Evolutionary conservation across 1,140 invertebrate genomes (phyloP).

Genomic region (Octopus sinensis): DNA sequence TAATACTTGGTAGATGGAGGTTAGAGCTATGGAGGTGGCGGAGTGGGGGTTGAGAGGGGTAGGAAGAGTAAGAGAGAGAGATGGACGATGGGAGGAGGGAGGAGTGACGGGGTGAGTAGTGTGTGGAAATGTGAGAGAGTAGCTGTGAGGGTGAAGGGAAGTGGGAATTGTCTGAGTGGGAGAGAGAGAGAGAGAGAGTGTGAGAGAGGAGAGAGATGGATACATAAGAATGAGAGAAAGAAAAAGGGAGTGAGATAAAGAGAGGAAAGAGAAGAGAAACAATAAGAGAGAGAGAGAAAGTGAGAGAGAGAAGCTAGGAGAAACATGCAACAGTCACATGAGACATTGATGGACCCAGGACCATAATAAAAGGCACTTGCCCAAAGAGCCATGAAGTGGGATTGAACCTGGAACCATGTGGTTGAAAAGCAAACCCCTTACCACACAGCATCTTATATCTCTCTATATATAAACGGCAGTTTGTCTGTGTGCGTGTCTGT

Average conservation of each 20-base stretch:
- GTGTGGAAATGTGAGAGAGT: not conserved
- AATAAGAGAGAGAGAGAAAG: too few relatives aligned
- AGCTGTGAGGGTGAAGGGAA: not conserved
- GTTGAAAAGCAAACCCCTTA: too few relatives aligned
- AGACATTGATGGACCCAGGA: too few relatives aligned
- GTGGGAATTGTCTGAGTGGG: not conserved
- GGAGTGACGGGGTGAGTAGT: not conserved
- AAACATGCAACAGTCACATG: too few relatives aligned
- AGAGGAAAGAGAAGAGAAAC: not conserved
- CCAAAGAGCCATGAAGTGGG: too few relatives aligned
- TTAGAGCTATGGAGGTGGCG: not conserved
- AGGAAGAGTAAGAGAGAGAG: slow-evolving; percentile 15
- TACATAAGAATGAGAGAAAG: slow-evolving; percentile 6
- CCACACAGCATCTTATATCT: too few relatives aligned
- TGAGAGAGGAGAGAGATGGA: not conserved
- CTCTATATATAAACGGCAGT: too few relatives aligned
- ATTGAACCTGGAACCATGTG: too few relatives aligned
- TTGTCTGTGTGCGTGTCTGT: too few relatives aligned
- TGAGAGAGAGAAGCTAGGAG: too few relatives aligned
- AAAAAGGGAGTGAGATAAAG: slow-evolving; percentile 14
- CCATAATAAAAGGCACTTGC: too few relatives aligned
- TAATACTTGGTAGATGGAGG: too few relatives aligned
- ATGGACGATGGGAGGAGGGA: not conserved
- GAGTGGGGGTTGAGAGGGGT: not conserved
- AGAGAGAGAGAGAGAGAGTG: slow-evolving; percentile 22